Percentiles rank a stretch among this genome's conserved stretches.
These are phyloP conservation scores for Leucopsar rothschildi DNA, from an alignment of 2,113 vertebrate genomes.

Conservation along the genomic window DNA sequence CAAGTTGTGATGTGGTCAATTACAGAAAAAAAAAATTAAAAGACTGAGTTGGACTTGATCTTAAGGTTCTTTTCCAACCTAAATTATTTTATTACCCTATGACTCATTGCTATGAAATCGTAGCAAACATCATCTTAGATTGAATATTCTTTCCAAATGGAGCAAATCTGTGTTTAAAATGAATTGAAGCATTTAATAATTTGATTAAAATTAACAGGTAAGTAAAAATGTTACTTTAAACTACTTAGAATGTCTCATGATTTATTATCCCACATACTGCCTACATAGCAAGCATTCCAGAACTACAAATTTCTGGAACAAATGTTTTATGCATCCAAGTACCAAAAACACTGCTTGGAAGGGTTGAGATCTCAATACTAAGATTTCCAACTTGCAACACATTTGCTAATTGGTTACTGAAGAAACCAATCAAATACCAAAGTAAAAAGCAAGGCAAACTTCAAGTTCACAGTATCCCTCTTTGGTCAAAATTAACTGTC, in stretches of 20 bases:
- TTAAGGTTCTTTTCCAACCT: neutral
- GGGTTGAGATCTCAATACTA: neutral
- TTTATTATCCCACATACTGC: conserved; percentile 29
- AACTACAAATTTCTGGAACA: conserved; percentile 1
- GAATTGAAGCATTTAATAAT: neutral
- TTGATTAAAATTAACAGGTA: neutral
- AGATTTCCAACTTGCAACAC: neutral
- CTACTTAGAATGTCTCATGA: neutral
- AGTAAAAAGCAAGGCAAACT: neutral
- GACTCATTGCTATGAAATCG: neutral
- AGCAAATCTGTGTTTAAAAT: neutral
- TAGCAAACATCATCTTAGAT: neutral
- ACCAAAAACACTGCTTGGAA: neutral
- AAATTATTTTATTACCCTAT: neutral
- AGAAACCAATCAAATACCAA: neutral
- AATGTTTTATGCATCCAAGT: neutral
- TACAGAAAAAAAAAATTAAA: neutral
- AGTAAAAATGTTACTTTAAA: conserved; percentile 22
- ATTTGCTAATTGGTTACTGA: neutral
- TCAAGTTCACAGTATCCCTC: neutral
- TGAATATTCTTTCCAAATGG: neutral
- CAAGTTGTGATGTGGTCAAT: neutral
- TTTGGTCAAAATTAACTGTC: neutral
- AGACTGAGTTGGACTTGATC: fast-evolving
- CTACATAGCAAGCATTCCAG: conserved; percentile 24